Evolutionary conservation across 2,113 vertebrate species (phyloP), one percentile per base, ranked within the genome.

Genomic region (Panthera leo): DNA sequence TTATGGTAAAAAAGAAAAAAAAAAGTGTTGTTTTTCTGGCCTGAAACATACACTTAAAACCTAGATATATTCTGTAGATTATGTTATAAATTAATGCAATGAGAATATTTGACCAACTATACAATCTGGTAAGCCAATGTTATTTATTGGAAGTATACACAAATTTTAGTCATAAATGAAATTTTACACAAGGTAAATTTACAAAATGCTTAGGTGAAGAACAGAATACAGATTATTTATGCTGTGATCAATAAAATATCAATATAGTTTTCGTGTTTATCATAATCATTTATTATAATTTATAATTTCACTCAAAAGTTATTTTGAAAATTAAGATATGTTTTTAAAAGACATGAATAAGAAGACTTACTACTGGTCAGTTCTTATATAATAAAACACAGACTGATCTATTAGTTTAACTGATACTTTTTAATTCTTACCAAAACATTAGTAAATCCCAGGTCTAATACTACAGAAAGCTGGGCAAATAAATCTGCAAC

Each of bases 151-250:
- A 76, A 82, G 42, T 53, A 82, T 82, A 55, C 51, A 51, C 3
- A 71, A 48, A 82, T 70, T 91, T 93, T 71, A 94, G 87, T 94
- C 9, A 73, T 76, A 79, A 82, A 61, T 95, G 8, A 80, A 90
- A 75, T 18, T 76, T 80, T 75, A 58, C 25, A 88, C 39, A 89
- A 86, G n/a, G 53, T 75, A 39, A 96, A 70, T 79, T 89, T 90
- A 21, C 23, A 91, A 82, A 96, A 88, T 73, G 51, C 16, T 89
- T 89, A 71, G 8, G 39, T 90, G 39, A 95, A 67, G 15, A 91
- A 48, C 39, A 94, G 92, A 84, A 89, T 90, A 75, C 92, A 75
- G 39, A 89, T 86, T 92, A 88, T 90, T 68, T 85, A 61, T 90
- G 67, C 31, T 83, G 2, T 85, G 36, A 36, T 84, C 39, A 92